Conservation (phyloP, 2,888 invertebrate species). For the Drosophila neotestacea region DNA sequence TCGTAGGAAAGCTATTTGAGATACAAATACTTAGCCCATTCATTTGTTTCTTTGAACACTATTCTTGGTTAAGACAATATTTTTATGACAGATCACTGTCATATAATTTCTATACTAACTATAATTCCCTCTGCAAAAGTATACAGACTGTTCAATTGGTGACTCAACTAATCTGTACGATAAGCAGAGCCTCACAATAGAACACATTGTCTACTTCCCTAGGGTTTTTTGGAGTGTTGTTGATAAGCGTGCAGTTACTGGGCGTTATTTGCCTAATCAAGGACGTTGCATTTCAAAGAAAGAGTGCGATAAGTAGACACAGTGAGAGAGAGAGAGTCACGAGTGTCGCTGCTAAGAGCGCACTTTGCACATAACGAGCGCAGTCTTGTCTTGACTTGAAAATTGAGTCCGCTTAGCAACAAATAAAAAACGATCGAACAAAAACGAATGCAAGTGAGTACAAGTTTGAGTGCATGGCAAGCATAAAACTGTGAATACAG, state of each 20-base stretch:
- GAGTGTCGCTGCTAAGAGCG: slow-evolving; percentile 1
- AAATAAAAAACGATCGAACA: slow-evolving; percentile 3
- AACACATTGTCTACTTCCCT: slow-evolving; percentile 15
- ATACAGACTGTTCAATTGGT: neutral
- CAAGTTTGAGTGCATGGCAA: slow-evolving; percentile 37
- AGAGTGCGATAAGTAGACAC: neutral
- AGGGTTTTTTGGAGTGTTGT: slow-evolving; percentile 16
- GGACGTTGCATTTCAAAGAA: slow-evolving; percentile 17
- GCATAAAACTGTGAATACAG: slow-evolving; percentile 2
- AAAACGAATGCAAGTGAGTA: slow-evolving; percentile 24
- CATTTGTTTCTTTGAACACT: no score
- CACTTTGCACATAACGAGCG: slow-evolving; percentile 27
- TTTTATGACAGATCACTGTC: no score
- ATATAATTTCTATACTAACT: no score
- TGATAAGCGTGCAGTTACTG: slow-evolving; percentile 14
- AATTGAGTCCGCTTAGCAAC: slow-evolving; percentile 72
- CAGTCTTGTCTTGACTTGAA: slow-evolving; percentile 32
- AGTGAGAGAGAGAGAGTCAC: neutral
- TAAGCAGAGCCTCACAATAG: slow-evolving; percentile 10
- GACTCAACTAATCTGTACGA: slow-evolving; percentile 6
- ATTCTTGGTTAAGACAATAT: no score
- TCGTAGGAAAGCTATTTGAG: no score
- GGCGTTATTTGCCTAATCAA: slow-evolving; percentile 29
- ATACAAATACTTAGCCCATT: no score
- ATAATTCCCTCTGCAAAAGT: no score